Base-by-base conservation (phyloP, 2,888 invertebrate species). In the Ditula angustiorana region DNA sequence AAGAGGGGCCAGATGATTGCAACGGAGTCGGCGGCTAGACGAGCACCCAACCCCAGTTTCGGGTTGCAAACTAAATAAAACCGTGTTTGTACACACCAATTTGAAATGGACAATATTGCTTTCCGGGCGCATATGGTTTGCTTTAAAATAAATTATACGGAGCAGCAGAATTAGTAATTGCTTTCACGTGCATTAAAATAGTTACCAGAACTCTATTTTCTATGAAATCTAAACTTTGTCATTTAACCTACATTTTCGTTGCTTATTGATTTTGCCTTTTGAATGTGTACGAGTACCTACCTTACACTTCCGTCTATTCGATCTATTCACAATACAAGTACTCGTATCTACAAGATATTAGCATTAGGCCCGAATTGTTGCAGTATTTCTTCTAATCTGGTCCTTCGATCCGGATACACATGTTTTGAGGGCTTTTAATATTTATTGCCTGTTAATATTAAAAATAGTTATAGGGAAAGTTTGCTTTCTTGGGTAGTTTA, bases 1-100 rank as follows among this genome's bases (percentile, higher is more conserved):
- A 47, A 63, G 76, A 78, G 87, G 88, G 84, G 84, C 81, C 81
- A 85, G 82, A 85, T 84, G 88, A 91, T 88, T 86, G 87, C 85
- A 89, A 86, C 86, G 83, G 85, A 81, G 82, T 84, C 83, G 83
- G 78, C 70, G 69, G 73, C 71, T 35, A 58, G 58, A 76, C 80
- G 76, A 83, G 84, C 84, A 85, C 81, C 82, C 80, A 69, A 72
- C 71, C 61, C 67, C 76, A 66, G 76, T 73, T 76, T 77, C 73
- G 76, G 75, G 77, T 77, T 81, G 74, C 71, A 71, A 79, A 74
- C 73, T 69, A 77, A 77, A 74, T 72, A 71, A 68, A 69, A 60
- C 55, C 55, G 52, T 47, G 67, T 56, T 55, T 67, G 65, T 13
- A 41, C 55, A 26, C 52, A 47, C 35, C 16, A 46, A 19, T 19